Base-by-base conservation (phyloP, 2,797 vertebrate species). In the Pyrrhura leucotis region DNA sequence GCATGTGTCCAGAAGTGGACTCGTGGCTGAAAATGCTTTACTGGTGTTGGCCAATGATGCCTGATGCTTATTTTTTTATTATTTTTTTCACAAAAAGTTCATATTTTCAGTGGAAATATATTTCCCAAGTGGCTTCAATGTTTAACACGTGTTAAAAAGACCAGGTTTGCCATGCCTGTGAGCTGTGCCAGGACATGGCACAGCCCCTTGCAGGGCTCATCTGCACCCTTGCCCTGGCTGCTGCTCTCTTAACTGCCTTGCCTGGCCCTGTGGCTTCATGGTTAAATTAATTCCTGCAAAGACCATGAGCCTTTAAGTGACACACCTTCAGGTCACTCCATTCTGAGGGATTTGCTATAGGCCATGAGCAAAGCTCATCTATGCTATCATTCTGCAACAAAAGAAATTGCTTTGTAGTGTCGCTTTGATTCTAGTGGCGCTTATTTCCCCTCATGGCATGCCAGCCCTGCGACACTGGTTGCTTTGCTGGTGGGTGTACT, bases 181-280 rank as follows among this genome's bases (percentile, higher is more conserved):
- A 10, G 19, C 7, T 25, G 18, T 44, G 80, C 35, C 23, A 22
- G 47, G 29, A 2, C 1, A 17, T 4, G n/a, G 33, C 28, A 22
- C 20, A 7, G 33, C 25, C 3, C 8, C 7, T 12, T 25, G 13
- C 12, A 9, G 25, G 21, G 12, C 53, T 39, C 0, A 0, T 5
- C 14, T 21, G 35, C 12, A 19, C 8, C 26, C 15, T 4, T 15
- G 19, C 10, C 29, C 21, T 9, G 16, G 26, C 20, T 68, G 4
- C 0, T 28, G n/a, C 25, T 31, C 25, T 42, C 13, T 12, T 9
- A 1, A 2, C 31, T 48, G 28, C 39, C 6, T n/a, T 14, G 23
- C 47, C 12, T 21, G 40, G 35, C 53, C 7, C 7, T 35, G 18
- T 29, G 21, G 4, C 48, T 86, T 51, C 17, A 7, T 33, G 3